Evolutionary conservation across 2,888 invertebrate species (phyloP).

Genomic region (Alentia gelatinosa): DNA sequence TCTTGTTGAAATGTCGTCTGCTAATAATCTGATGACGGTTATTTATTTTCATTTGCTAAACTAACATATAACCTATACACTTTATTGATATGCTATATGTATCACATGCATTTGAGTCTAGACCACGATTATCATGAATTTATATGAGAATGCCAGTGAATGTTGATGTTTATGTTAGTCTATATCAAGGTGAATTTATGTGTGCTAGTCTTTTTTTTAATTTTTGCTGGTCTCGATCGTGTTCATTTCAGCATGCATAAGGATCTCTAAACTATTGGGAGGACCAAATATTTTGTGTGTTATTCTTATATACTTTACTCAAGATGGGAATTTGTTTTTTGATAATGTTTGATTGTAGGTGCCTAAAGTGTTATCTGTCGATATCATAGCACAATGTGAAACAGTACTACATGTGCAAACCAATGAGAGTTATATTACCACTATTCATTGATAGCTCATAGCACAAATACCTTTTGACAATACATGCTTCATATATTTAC

Average conservation of each 20-base stretch:
- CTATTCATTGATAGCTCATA: background rate
- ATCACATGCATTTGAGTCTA: background rate
- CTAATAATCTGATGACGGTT: background rate
- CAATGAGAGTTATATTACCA: background rate
- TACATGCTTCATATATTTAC: background rate
- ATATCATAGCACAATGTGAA: background rate
- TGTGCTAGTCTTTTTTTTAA: background rate
- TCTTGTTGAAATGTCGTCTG: background rate
- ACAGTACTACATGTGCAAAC: background rate
- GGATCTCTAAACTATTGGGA: background rate
- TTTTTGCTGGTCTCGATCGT: background rate
- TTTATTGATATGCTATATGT: background rate
- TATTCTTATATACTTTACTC: background rate
- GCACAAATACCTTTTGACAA: background rate
- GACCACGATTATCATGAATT: background rate
- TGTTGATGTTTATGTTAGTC: background rate
- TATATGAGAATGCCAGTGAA: background rate
- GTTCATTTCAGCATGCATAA: background rate
- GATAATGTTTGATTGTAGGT: background rate
- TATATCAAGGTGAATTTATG: background rate
- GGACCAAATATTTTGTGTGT: background rate
- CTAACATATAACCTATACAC: background rate
- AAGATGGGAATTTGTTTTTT: background rate
- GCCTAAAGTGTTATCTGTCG: background rate
- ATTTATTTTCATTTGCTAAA: constrained; percentile 13